phyloP scores from a whole-genome alignment of 2,888 invertebrate genomes.

The Maniola hyperantus region DNA sequence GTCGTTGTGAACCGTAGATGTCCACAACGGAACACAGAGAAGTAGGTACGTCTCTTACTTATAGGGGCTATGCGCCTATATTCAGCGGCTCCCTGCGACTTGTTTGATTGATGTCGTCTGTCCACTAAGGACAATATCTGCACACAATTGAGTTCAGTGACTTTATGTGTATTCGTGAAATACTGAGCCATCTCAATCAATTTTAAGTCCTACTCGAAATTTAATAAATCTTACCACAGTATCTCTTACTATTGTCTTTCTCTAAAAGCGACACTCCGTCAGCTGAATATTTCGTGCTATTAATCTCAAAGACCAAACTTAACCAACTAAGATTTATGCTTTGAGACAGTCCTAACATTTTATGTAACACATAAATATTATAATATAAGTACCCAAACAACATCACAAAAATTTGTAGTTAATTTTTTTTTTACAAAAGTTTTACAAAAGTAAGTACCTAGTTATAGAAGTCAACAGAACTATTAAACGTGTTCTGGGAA shows the following conservation, averaged over 20 bases:
- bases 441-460: too few species aligned
- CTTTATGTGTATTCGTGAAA: neutral
- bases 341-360: conserved; percentile 14
- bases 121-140: too few species aligned
- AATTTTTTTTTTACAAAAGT: too few species aligned
- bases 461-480: too few species aligned
- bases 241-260: conserved; percentile 30
- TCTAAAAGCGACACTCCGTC: conserved; percentile 36
- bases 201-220: neutral
- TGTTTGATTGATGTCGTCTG: too few species aligned
- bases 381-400: neutral
- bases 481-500: too few species aligned
- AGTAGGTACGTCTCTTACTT: too few species aligned
- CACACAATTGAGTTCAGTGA: too few species aligned
- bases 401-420: neutral
- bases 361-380: neutral
- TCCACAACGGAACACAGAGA: too few species aligned
- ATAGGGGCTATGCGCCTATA: too few species aligned
- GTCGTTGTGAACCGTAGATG: too few species aligned
- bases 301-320: conserved; percentile 29
- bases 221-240: neutral
- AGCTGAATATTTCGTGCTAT: conserved; percentile 40
- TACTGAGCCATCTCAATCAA: neutral
- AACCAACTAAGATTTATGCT: conserved; percentile 22
- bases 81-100: too few species aligned